phyloP scores from a whole-genome alignment of 2,113 vertebrate species.

The Todiramphus saurophagus region DNA sequence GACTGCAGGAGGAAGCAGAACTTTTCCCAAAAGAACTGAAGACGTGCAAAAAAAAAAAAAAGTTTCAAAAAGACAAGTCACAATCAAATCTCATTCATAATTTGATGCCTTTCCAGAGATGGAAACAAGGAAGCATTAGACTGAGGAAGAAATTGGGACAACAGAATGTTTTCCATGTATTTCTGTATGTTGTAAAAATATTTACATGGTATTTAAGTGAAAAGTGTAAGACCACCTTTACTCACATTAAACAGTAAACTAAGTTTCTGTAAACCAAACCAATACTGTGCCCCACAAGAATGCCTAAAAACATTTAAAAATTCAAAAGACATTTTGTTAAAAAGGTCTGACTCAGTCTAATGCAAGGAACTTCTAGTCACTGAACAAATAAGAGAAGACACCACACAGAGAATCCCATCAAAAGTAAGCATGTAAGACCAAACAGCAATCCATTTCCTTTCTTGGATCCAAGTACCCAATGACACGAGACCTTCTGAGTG shows the following conservation, averaged over 20 bases:
- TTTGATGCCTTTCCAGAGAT: neutral
- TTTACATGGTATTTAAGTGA: neutral
- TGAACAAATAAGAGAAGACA: neutral
- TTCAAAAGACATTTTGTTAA: neutral
- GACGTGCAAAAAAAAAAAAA: neutral
- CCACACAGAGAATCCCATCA: neutral
- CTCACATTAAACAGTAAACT: neutral
- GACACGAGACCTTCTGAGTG: neutral
- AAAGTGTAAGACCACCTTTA: neutral
- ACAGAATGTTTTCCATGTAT: neutral
- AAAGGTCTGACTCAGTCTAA: neutral
- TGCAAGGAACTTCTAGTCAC: neutral
- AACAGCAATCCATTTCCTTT: neutral
- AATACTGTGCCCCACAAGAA: neutral
- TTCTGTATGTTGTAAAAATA: neutral
- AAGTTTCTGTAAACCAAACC: neutral
- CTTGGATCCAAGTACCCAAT: neutral
- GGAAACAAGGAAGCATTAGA: neutral
- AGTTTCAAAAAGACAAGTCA: neutral
- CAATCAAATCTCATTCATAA: neutral
- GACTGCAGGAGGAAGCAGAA: neutral
- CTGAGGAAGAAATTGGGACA: neutral
- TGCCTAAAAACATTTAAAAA: neutral
- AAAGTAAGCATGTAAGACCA: neutral
- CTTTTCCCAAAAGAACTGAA: neutral